These are phyloP conservation scores for Spongilla lacustris DNA, from an alignment of 37 sponge, comb jelly and placozoan species.

Conservation along the genomic window DNA sequence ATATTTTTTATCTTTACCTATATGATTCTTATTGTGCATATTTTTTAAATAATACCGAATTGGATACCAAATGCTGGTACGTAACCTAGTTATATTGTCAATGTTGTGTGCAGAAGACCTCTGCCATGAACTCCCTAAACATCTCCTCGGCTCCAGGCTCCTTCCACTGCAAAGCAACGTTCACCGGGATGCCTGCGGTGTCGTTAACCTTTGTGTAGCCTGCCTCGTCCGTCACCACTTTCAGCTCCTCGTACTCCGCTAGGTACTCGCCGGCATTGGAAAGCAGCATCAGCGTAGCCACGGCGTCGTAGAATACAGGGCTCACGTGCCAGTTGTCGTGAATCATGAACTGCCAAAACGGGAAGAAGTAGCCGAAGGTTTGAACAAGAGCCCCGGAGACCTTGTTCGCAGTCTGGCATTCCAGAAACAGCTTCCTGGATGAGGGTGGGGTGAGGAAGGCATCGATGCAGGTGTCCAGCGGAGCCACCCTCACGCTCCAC, in stretches of 20 bases:
- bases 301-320: background rate
- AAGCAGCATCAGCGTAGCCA: background rate
- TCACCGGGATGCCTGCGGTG: background rate
- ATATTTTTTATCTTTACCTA: background rate
- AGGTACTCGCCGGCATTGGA: background rate
- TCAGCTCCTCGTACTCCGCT: background rate
- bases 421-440: background rate
- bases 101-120: background rate
- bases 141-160: background rate
- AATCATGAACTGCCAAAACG: background rate
- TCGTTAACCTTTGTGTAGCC: background rate
- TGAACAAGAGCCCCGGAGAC: background rate
- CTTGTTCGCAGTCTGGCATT: background rate
- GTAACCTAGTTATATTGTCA: background rate
- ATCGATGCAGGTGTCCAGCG: constrained; percentile 72
- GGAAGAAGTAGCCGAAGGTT: background rate
- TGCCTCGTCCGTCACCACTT: background rate
- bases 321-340: background rate
- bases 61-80: too few species aligned
- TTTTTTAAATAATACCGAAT: too few species aligned
- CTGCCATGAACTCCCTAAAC: background rate
- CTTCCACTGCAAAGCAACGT: background rate
- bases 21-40: too few species aligned
- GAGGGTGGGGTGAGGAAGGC: background rate
- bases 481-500: constrained; percentile 68